Evolutionary conservation across 2,113 vertebrate genomes (phyloP).

Genomic region (Daphoenositta chrysoptera): DNA sequence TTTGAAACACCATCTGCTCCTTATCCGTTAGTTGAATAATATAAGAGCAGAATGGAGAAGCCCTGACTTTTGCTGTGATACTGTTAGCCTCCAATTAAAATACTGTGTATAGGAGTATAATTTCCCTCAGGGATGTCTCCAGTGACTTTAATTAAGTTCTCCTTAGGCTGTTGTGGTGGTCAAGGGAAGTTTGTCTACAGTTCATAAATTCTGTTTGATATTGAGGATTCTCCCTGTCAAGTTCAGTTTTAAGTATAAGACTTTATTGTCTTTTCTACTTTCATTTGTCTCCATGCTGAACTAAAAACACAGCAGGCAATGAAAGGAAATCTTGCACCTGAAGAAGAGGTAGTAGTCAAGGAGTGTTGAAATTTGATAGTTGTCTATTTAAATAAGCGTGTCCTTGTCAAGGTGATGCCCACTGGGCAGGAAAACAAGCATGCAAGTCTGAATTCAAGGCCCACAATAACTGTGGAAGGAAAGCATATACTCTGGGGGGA

Average conservation of each 20-base stretch:
- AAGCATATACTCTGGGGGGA: background rate
- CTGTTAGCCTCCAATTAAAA: background rate
- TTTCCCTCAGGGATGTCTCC: background rate
- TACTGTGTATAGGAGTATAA: background rate
- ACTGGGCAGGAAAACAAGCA: background rate
- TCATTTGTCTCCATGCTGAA: background rate
- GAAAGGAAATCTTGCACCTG: background rate
- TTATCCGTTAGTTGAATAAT: background rate
- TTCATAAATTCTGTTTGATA: slow-evolving; percentile 32
- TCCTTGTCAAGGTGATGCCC: background rate
- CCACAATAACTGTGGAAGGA: background rate
- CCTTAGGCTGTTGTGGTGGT: background rate
- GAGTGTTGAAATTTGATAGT: background rate
- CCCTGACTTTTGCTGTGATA: background rate
- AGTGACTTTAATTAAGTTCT: background rate
- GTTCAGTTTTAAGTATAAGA: background rate
- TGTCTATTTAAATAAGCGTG: background rate
- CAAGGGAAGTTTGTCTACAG: background rate
- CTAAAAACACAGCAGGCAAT: background rate
- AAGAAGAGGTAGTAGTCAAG: background rate
- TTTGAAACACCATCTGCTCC: background rate
- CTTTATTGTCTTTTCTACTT: background rate
- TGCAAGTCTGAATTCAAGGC: background rate
- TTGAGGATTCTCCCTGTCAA: background rate
- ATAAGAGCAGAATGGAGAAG: background rate